These are phyloP conservation scores for Hippocampus zosterae DNA, from an alignment of 2,113 vertebrate species.

Conservation along the genomic window DNA sequence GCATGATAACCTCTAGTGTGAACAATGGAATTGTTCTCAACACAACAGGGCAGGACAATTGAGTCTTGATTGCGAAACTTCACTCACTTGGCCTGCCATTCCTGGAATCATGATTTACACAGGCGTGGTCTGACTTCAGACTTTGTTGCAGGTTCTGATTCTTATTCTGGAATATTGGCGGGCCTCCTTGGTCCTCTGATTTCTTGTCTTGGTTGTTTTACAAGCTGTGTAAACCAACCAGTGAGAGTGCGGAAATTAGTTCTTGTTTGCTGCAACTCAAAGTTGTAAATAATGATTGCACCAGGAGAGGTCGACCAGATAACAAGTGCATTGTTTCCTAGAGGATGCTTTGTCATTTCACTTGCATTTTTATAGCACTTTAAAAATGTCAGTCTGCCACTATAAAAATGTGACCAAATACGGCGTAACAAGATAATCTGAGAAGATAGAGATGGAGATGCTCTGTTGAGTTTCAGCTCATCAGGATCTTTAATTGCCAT, in stretches of 20 bases:
- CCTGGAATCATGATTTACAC: too few species aligned
- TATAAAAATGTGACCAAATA: background rate
- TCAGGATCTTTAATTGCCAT: constrained; percentile 43
- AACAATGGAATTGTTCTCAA: too few species aligned
- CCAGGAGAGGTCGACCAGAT: background rate
- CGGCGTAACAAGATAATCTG: background rate
- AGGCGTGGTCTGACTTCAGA: too few species aligned
- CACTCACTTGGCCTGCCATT: too few species aligned
- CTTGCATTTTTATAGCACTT: background rate
- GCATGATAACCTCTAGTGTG: too few species aligned
- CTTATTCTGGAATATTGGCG: too few species aligned
- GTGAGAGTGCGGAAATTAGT: background rate
- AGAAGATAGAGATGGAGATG: constrained; percentile 11
- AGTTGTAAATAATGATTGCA: background rate
- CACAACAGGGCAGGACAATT: too few species aligned
- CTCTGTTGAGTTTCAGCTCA: constrained; percentile 31
- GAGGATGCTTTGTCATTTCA: background rate
- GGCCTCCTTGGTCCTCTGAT: background rate
- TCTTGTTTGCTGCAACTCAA: background rate
- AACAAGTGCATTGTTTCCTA: background rate
- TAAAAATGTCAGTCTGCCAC: background rate
- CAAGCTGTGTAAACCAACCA: background rate
- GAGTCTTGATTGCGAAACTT: too few species aligned
- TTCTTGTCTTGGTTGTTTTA: background rate
- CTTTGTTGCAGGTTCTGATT: too few species aligned